Evolutionary conservation across 2,797 vertebrate genomes (phyloP).

Genomic region (Cuculus canorus): DNA sequence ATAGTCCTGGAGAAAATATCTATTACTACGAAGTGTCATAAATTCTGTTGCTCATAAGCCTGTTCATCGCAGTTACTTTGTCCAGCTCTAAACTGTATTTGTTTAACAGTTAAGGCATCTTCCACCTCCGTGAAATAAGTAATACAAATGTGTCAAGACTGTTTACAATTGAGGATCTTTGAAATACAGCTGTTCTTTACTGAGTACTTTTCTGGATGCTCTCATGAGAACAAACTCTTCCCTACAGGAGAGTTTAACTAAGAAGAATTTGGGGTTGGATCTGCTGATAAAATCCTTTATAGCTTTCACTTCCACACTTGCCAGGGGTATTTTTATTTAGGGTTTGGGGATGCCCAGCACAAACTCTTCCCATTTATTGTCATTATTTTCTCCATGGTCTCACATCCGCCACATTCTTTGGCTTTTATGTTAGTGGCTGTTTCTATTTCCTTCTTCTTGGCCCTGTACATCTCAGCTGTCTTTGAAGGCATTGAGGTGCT

Average conservation of each 20-base stretch:
- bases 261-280: not conserved
- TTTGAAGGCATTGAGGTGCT: not conserved
- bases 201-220: not conserved
- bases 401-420: not conserved
- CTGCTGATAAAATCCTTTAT: not conserved
- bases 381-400: not conserved
- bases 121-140: not conserved
- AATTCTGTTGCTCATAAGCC: not conserved
- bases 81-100: not conserved
- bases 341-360: not conserved
- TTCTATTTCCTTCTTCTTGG: not conserved
- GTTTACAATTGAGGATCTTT: not conserved
- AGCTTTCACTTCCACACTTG: not conserved
- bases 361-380: not conserved
- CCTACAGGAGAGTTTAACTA: not conserved
- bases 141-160: not conserved
- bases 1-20: not conserved
- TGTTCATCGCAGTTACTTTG: not conserved
- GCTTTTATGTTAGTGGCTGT: not conserved
- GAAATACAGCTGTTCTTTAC: not conserved
- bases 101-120: not conserved
- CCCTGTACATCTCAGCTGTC: not conserved
- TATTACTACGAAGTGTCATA: not conserved
- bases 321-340: not conserved
- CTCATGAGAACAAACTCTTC: not conserved